Evolutionary conservation across 2,888 invertebrate genomes (phyloP).

Genomic region (Carterocephalus palaemon): DNA sequence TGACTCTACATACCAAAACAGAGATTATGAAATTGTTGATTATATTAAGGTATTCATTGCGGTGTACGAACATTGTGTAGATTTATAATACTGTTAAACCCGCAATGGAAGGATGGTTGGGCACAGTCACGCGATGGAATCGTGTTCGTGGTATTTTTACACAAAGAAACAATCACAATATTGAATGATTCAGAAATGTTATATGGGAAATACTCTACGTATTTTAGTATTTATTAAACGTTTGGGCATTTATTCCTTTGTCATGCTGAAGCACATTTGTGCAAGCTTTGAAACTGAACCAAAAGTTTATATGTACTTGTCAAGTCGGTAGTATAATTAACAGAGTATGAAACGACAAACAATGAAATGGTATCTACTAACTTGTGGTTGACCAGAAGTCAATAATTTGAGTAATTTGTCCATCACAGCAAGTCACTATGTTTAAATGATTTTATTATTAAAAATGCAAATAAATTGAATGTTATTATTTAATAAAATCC

Average conservation of each 20-base stretch:
- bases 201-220: slow-evolving; percentile 22
- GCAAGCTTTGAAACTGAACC: slow-evolving; percentile 23
- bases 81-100: slow-evolving; percentile 19
- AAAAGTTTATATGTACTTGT: slow-evolving; percentile 10
- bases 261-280: slow-evolving; percentile 19
- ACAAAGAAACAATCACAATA: slow-evolving; percentile 30
- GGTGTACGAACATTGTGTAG: slow-evolving; percentile 16
- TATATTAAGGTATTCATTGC: slow-evolving; percentile 28
- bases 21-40: slow-evolving; percentile 28
- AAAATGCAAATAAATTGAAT: slow-evolving; percentile 15
- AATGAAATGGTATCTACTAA: too few species aligned
- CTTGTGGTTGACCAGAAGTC: slow-evolving; percentile 9
- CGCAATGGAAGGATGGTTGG: slow-evolving; percentile 26
- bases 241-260: slow-evolving; percentile 21
- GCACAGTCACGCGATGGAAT: slow-evolving; percentile 21
- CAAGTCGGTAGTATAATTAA: too few species aligned
- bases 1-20: slow-evolving; percentile 27
- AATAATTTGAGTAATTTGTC: slow-evolving; percentile 10
- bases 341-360: too few species aligned
- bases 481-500: slow-evolving; percentile 20
- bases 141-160: slow-evolving; percentile 25
- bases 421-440: slow-evolving; percentile 16
- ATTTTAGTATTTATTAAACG: slow-evolving; percentile 15
- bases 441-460: slow-evolving; percentile 25
- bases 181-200: slow-evolving; percentile 28